phyloP scores from a whole-genome alignment of 2,888 invertebrate genomes.

The Euclidia mi region DNA sequence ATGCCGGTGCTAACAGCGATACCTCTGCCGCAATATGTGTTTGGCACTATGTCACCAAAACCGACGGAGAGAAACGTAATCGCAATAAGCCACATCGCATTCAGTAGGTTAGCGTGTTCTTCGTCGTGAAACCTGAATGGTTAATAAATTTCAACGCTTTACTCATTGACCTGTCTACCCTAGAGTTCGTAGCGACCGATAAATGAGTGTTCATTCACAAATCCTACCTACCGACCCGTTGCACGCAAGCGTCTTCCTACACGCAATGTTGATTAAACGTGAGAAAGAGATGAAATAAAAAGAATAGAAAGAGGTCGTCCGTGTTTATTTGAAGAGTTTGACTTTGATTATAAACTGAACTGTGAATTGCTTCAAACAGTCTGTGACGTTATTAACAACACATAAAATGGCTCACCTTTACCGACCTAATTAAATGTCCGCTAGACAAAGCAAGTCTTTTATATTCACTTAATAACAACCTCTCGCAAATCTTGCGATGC shows the following conservation, averaged over 20 bases:
- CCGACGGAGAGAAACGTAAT: slow-evolving; percentile 99
- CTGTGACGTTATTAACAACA: slow-evolving; percentile 71
- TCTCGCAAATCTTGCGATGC: slow-evolving; percentile 69
- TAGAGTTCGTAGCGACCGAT: slow-evolving; percentile 53
- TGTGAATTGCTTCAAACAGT: slow-evolving; percentile 74
- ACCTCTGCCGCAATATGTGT: slow-evolving; percentile 99
- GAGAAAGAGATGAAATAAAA: slow-evolving; percentile 67
- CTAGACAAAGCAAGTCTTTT: slow-evolving; percentile 77
- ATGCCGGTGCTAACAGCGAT: slow-evolving; percentile 99
- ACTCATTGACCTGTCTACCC: slow-evolving; percentile 68
- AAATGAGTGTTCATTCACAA: slow-evolving; percentile 59
- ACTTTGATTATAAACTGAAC: slow-evolving; percentile 78
- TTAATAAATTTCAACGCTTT: slow-evolving; percentile 86
- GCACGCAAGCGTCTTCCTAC: slow-evolving; percentile 57
- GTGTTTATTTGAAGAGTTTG: slow-evolving; percentile 84
- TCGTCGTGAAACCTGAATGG: slow-evolving; percentile 98
- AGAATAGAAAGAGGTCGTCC: slow-evolving; percentile 60
- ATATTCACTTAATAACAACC: slow-evolving; percentile 14
- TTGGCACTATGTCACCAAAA: slow-evolving; percentile 99
- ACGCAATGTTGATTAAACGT: slow-evolving; percentile 50
- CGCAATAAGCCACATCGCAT: slow-evolving; percentile 99
- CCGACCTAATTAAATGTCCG: slow-evolving; percentile 68
- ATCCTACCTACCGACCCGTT: slow-evolving; percentile 62
- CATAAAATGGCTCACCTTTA: slow-evolving; percentile 90
- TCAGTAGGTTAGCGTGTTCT: slow-evolving; percentile 99